phyloP scores from a whole-genome alignment of 35 echinoderm and acorn worm species.

The Apostichopus parvimensis region DNA sequence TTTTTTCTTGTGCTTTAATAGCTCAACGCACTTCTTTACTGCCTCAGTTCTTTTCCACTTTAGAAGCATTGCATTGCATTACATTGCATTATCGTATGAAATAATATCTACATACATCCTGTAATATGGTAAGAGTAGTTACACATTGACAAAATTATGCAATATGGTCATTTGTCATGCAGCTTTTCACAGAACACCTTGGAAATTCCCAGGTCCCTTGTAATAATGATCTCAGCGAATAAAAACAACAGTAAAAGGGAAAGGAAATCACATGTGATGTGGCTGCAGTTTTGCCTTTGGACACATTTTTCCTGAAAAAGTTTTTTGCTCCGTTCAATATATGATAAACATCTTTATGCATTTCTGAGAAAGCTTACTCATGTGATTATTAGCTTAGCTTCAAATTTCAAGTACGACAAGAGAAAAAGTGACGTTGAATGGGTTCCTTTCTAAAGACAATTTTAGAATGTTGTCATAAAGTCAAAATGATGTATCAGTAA shows the following conservation, averaged over 20 bases:
- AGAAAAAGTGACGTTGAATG: no score
- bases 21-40: neutral
- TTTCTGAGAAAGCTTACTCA: neutral
- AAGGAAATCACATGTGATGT: constrained; percentile 4
- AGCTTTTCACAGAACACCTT: neutral
- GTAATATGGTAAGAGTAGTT: neutral
- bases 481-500: no score
- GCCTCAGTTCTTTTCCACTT: neutral
- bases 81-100: neutral
- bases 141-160: neutral
- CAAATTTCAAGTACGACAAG: no score
- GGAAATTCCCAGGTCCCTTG: neutral
- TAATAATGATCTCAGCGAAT: neutral
- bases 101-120: neutral
- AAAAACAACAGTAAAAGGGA: neutral
- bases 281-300: neutral
- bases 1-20: neutral
- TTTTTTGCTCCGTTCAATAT: neutral
- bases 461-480: no score
- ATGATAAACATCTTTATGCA: neutral
- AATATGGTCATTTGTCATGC: constrained; percentile 4
- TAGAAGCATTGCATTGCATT: neutral
- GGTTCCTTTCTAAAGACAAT: no score
- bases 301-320: neutral
- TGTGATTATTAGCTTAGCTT: no score